These are phyloP conservation scores for Brachyrhaphis roseni DNA, from an alignment of 2,797 vertebrate species.

Conservation along the genomic window DNA sequence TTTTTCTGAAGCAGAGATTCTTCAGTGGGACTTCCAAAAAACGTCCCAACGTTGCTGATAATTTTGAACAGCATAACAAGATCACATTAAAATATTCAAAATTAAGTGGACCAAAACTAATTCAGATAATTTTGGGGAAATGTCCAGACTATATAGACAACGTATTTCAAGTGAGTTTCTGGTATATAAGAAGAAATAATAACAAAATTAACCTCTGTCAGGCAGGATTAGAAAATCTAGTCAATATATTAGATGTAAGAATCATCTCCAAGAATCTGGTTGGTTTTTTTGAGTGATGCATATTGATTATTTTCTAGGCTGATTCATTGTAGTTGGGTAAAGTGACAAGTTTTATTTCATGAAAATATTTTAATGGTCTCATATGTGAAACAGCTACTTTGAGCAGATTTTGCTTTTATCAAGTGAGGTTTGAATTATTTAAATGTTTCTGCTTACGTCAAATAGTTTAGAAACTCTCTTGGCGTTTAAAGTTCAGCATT, in stretches of 20 bases:
- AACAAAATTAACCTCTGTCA: constrained; percentile 5
- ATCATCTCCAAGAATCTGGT: not conserved
- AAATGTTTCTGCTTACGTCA: not conserved
- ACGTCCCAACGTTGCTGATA: not conserved
- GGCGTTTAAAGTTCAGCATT: not conserved
- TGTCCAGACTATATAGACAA: not conserved
- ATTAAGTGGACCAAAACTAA: constrained; percentile 44
- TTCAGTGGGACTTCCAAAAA: constrained; percentile 8
- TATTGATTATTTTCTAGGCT: not conserved
- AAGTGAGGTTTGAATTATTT: not conserved
- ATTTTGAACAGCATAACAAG: not conserved
- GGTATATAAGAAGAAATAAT: not conserved
- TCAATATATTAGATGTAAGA: not conserved
- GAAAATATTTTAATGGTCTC: not conserved
- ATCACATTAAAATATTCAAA: not conserved
- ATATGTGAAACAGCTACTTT: not conserved
- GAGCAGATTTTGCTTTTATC: not conserved
- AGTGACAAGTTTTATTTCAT: not conserved
- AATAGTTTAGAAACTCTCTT: not conserved
- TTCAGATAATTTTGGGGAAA: not conserved
- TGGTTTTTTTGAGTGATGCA: not conserved
- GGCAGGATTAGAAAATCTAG: not conserved
- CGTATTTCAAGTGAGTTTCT: not conserved
- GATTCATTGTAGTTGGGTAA: not conserved
- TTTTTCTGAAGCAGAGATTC: constrained; percentile 4